A percentile compares a stretch with the other conserved stretches of the same genome.
These are phyloP conservation scores for Chelon auratus DNA, from an alignment of 2,797 vertebrate species.

Conservation along the genomic window DNA sequence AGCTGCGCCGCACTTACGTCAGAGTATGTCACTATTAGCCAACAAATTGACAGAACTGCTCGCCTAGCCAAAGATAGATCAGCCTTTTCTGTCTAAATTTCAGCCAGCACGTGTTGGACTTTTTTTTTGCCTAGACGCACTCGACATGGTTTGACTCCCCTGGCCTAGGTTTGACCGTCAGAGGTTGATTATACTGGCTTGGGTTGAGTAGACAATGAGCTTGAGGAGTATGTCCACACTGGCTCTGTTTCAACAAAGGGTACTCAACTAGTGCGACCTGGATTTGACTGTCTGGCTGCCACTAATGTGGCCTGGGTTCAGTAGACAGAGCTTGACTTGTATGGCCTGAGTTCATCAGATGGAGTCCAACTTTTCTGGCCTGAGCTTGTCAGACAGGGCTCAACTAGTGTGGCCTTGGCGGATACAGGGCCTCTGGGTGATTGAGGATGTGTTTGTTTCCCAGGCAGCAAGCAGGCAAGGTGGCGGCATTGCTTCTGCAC, in stretches of 20 bases:
- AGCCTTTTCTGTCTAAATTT: conserved; percentile 60
- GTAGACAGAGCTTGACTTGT: conserved; percentile 74
- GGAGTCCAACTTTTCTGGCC: conserved; percentile 67
- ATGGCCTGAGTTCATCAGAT: conserved; percentile 72
- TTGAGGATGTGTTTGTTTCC: conserved; percentile 83
- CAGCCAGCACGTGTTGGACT: conserved; percentile 45
- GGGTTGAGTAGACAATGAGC: conserved; percentile 52
- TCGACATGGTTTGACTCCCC: conserved; percentile 32
- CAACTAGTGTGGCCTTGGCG: conserved; percentile 76
- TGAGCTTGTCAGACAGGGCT: conserved; percentile 66
- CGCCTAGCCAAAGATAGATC: conserved; percentile 65
- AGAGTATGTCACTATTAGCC: conserved; percentile 67
- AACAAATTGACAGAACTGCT: conserved; percentile 70
- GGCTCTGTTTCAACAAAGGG: conserved; percentile 63
- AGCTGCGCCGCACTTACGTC: conserved; percentile 69
- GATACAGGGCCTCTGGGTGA: conserved; percentile 72
- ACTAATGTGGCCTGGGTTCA: conserved; percentile 68
- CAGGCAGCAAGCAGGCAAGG: conserved; percentile 78
- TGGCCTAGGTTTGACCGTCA: conserved; percentile 47
- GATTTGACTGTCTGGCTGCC: conserved; percentile 77
- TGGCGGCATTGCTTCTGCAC: conserved; percentile 75
- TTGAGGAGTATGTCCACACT: conserved; percentile 60
- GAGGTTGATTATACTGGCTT: conserved; percentile 51
- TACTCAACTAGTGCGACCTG: conserved; percentile 65
- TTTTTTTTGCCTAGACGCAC: conserved; percentile 57